phyloP scores from a whole-genome alignment of 2,113 vertebrate species.

The Tachycineta bicolor region DNA sequence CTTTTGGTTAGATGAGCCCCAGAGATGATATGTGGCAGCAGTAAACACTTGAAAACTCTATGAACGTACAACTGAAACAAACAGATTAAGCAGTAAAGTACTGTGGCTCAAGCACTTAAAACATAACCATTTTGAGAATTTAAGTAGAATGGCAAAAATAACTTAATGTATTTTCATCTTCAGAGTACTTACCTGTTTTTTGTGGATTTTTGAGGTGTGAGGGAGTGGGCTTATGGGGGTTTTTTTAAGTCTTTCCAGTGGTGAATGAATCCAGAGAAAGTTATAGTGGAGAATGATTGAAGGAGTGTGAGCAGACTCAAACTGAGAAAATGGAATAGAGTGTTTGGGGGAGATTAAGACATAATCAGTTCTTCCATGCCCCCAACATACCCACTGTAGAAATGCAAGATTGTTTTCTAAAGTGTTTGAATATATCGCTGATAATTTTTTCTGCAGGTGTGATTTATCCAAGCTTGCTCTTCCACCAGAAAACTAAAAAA shows the following conservation, averaged over 20 bases:
- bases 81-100: background rate
- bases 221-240: accelerated
- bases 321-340: background rate
- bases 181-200: background rate
- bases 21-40: background rate
- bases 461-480: background rate
- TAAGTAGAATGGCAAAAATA: background rate
- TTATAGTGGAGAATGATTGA: background rate
- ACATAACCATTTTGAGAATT: background rate
- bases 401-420: background rate
- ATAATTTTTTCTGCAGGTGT: background rate
- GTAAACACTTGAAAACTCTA: background rate
- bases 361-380: background rate
- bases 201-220: background rate
- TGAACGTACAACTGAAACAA: background rate
- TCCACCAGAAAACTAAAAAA: background rate
- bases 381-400: background rate
- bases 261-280: background rate
- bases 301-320: background rate
- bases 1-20: background rate
- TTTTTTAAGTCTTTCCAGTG: background rate
- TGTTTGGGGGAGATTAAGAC: background rate
- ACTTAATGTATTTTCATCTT: background rate
- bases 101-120: background rate
- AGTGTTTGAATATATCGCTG: background rate